These are phyloP conservation scores for Drosophila nigrodunni DNA, from an alignment of 1,140 invertebrate genomes.

Conservation along the genomic window DNA sequence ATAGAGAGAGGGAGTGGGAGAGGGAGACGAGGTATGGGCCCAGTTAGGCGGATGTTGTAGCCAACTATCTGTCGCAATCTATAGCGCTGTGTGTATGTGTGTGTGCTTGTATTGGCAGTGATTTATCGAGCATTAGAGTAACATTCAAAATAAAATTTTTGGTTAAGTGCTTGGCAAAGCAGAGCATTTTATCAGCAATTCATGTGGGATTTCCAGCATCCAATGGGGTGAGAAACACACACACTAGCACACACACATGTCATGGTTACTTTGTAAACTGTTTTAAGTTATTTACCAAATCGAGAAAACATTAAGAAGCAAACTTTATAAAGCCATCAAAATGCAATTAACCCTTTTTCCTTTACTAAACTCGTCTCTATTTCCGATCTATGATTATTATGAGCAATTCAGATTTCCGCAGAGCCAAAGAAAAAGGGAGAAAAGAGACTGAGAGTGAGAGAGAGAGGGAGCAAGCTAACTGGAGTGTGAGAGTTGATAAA, in stretches of 20 bases:
- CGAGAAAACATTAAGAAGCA: conserved; percentile 28
- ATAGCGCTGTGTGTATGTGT: conserved; percentile 5
- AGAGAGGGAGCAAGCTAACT: not conserved
- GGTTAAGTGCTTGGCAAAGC: conserved; percentile 79
- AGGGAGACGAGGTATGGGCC: not conserved
- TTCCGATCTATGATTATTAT: conserved; percentile 73
- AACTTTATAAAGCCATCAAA: conserved; percentile 76
- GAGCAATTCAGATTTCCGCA: conserved; percentile 66
- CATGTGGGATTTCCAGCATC: conserved; percentile 62
- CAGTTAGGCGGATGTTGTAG: conserved; percentile 56
- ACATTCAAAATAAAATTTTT: conserved; percentile 78
- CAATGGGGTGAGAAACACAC: conserved; percentile 7
- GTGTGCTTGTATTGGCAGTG: conserved; percentile 43
- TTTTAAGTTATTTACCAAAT: not conserved
- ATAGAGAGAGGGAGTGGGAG: not conserved
- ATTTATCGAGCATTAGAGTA: conserved; percentile 81
- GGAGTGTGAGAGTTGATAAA: conserved; percentile 39
- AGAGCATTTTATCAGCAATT: conserved; percentile 71
- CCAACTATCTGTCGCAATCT: conserved; percentile 65
- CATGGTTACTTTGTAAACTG: conserved; percentile 22
- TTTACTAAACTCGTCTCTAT: conserved; percentile 32
- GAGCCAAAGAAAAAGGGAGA: not conserved
- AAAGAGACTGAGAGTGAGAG: not conserved
- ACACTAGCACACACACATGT: conserved; percentile 28
- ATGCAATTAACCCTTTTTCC: conserved; percentile 69